Conservation (phyloP, 2,888 invertebrate species). For the Hemistola chrysoprasaria region DNA sequence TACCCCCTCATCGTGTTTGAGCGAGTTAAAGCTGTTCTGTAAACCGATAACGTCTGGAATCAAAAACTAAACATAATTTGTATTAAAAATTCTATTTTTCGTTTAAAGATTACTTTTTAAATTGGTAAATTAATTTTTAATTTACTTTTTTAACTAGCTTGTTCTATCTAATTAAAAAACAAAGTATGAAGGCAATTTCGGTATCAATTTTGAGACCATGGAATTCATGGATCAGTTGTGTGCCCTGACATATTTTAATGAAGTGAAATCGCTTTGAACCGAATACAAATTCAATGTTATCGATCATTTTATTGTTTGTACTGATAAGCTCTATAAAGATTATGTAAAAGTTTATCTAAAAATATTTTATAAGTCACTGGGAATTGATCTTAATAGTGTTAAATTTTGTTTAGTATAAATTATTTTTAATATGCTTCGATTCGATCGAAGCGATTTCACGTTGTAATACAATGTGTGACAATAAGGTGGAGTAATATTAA, state of each 20-base stretch:
- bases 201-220: conserved; percentile 33
- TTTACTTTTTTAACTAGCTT: conserved; percentile 39
- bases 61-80: conserved; percentile 16
- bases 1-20: conserved; percentile 46
- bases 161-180: conserved; percentile 41
- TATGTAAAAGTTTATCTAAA: no score
- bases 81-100: conserved; percentile 12
- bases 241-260: background rate
- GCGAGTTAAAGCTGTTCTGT: conserved; percentile 60
- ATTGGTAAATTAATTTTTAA: conserved; percentile 20
- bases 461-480: no score
- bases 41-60: conserved; percentile 29
- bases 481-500: no score
- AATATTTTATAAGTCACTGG: no score
- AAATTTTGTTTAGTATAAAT: no score
- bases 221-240: conserved; percentile 1
- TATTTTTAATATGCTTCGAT: no score
- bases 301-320: no score
- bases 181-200: conserved; percentile 56
- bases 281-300: no score
- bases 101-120: conserved; percentile 17
- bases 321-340: no score
- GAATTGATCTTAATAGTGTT: no score
- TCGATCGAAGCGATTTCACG: no score
- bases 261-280: no score